Evolutionary conservation across 2,888 invertebrate species (phyloP).

Genomic region (Clivina fossor): DNA sequence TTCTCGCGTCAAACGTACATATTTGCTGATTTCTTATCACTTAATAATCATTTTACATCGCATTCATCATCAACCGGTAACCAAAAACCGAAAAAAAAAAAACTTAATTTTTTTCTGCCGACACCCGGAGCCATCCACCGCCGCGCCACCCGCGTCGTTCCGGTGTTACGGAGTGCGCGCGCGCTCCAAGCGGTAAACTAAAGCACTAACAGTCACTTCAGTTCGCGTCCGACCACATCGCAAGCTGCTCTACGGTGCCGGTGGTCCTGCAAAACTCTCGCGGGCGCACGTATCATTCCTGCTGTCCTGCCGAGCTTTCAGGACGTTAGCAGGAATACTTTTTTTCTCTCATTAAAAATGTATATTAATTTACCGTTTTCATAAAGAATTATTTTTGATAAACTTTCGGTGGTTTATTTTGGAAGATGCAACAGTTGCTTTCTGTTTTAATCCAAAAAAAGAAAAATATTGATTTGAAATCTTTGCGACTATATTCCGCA

Average conservation of each 20-base stretch:
- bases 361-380: too few species aligned
- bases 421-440: too few species aligned
- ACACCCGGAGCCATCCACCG: background rate
- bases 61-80: background rate
- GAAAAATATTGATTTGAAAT: too few species aligned
- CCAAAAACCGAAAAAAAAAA: background rate
- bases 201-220: slow-evolving; percentile 28
- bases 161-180: slow-evolving; percentile 13
- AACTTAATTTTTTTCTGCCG: background rate
- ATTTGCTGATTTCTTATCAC: too few species aligned
- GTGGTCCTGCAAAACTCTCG: slow-evolving; percentile 20
- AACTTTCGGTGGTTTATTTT: too few species aligned
- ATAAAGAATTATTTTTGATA: too few species aligned
- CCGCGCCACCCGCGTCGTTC: background rate
- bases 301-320: background rate
- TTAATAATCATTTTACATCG: too few species aligned
- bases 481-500: too few species aligned
- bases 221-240: slow-evolving; percentile 26
- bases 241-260: slow-evolving; percentile 21
- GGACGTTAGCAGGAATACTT: too few species aligned
- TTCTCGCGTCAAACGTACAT: too few species aligned
- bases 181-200: slow-evolving; percentile 27
- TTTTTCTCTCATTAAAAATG: too few species aligned
- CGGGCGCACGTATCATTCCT: background rate
- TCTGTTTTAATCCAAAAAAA: too few species aligned